A percentile compares a stretch with the other conserved stretches of the same genome.
phyloP scores from a whole-genome alignment of 2,888 invertebrate species.

The Salticus scenicus region DNA sequence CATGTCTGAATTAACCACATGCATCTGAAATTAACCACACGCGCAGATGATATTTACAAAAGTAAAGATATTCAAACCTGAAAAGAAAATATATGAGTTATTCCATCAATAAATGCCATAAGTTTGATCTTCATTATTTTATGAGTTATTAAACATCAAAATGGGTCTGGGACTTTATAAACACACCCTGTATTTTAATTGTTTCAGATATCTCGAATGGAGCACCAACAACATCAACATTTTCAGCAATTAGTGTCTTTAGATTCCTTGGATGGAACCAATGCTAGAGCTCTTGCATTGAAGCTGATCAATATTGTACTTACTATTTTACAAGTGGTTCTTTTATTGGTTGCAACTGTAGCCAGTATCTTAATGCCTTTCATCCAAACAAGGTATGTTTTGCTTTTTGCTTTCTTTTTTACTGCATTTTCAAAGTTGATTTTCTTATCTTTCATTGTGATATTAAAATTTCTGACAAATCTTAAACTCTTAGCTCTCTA shows the following conservation, averaged over 20 bases:
- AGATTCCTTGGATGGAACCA: constrained; percentile 91
- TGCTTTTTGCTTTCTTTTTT: neutral
- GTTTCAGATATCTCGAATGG: constrained; percentile 91
- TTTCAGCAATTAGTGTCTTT: constrained; percentile 87
- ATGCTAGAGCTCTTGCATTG: constrained; percentile 91
- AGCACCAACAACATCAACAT: constrained; percentile 91
- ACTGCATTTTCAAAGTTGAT: neutral
- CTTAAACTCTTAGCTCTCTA: too few species aligned
- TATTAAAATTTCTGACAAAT: neutral
- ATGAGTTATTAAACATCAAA: too few species aligned
- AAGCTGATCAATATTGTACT: constrained; percentile 96
- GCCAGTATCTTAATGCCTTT: constrained; percentile 97
- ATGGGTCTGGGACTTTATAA: too few species aligned
- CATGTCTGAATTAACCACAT: too few species aligned
- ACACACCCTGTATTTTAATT: too few species aligned
- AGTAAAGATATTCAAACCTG: too few species aligned
- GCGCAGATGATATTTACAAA: too few species aligned
- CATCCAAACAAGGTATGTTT: constrained; percentile 87
- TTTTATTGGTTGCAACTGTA: constrained; percentile 92
- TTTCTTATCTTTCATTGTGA: neutral
- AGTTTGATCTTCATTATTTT: too few species aligned
- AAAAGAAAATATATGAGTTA: too few species aligned
- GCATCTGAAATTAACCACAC: too few species aligned
- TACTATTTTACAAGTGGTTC: constrained; percentile 92
- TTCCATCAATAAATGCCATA: too few species aligned